Percentiles rank a stretch among this genome's conserved stretches.
Evolutionary conservation across 2,113 vertebrate genomes (phyloP).

Genomic region (Xenopus borealis): DNA sequence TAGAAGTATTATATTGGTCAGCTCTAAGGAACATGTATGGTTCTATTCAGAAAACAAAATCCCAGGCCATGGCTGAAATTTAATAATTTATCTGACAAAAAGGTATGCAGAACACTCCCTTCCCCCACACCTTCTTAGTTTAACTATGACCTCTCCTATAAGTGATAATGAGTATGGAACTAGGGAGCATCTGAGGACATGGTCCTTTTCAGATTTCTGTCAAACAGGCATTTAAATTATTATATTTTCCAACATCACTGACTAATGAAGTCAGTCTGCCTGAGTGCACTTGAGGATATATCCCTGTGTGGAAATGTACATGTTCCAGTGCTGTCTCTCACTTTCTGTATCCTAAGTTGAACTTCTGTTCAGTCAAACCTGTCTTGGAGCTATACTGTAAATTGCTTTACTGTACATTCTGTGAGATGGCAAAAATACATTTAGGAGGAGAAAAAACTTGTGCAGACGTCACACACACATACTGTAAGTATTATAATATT

Average conservation of each 20-base stretch:
- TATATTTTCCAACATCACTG: constrained; percentile 42
- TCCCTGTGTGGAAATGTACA: constrained; percentile 43
- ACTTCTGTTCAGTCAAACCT: constrained; percentile 36
- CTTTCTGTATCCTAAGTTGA: constrained; percentile 40
- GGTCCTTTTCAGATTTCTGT: constrained; percentile 25
- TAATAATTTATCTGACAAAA: neutral
- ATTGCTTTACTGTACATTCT: constrained; percentile 37
- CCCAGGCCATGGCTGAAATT: constrained; percentile 12
- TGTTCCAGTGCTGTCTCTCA: neutral
- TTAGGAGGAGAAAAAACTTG: constrained; percentile 24
- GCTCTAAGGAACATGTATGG: neutral
- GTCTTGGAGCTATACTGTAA: constrained; percentile 37
- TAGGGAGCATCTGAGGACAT: constrained; percentile 25
- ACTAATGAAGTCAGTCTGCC: constrained; percentile 26
- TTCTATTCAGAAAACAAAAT: constrained; percentile 14
- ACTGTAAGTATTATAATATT: constrained; percentile 19
- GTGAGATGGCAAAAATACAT: constrained; percentile 25
- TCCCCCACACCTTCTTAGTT: constrained; percentile 4
- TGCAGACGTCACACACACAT: constrained; percentile 23
- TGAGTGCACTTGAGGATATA: neutral
- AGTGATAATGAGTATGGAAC: constrained; percentile 1
- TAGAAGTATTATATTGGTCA: no score
- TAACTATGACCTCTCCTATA: constrained; percentile 40
- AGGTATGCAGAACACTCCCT: neutral
- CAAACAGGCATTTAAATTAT: constrained; percentile 33